Evolutionary conservation across 2,888 invertebrate species (phyloP).

Genomic region (Drosophila flavopinicola): DNA sequence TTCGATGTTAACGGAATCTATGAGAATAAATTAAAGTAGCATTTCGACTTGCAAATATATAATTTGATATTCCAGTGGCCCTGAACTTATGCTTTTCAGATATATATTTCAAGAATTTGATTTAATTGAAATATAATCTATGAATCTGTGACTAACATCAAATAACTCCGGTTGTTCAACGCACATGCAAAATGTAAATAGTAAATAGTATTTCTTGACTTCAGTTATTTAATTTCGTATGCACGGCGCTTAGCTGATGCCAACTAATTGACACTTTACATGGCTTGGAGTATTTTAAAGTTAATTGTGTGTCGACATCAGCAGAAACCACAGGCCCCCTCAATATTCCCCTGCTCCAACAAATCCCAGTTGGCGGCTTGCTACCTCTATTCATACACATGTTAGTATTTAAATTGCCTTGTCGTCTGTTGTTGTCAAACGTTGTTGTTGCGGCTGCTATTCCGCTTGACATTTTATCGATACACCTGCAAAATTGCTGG

Average conservation of each 20-base stretch:
- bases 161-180: conserved; percentile 11
- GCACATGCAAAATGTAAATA: conserved; percentile 42
- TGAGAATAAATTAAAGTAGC: conserved; percentile 12
- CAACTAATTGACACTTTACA: conserved; percentile 79
- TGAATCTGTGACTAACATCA: conserved; percentile 2
- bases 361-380: conserved; percentile 25
- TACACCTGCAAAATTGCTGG: conserved; percentile 65
- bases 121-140: conserved; percentile 1
- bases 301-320: conserved; percentile 79
- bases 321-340: conserved; percentile 23
- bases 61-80: not conserved
- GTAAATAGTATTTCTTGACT: conserved; percentile 61
- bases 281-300: conserved; percentile 73
- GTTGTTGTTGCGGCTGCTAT: conserved; percentile 36
- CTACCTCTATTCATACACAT: conserved; percentile 59
- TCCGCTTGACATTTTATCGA: conserved; percentile 72
- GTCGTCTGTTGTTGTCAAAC: conserved; percentile 59
- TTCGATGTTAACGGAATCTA: conserved; percentile 5
- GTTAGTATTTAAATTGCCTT: conserved; percentile 78
- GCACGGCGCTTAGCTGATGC: conserved; percentile 63
- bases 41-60: not conserved
- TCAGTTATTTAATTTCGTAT: conserved; percentile 52
- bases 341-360: conserved; percentile 3
- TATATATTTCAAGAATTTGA: conserved; percentile 1
- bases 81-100: conserved; percentile 3